These are phyloP conservation scores for Brachypalpus laphriformis DNA, from an alignment of 2,888 invertebrate species.

Conservation along the genomic window DNA sequence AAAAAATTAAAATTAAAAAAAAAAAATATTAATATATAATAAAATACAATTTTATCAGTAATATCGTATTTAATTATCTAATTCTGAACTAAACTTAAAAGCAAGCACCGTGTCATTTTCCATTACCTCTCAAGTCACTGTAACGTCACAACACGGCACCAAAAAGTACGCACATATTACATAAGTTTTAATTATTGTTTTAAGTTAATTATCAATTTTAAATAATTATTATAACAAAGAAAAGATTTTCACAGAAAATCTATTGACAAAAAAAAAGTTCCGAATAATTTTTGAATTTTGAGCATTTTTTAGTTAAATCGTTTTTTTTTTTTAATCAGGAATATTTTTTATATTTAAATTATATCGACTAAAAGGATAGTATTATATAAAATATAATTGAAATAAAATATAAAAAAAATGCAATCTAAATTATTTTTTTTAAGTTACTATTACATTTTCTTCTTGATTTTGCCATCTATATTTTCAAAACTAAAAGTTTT, in stretches of 20 bases:
- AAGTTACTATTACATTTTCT: slow-evolving; percentile 26
- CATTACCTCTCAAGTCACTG: slow-evolving; percentile 34
- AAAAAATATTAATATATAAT: slow-evolving; percentile 33
- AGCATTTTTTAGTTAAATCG: slow-evolving; percentile 62
- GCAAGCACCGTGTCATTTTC: slow-evolving; percentile 43
- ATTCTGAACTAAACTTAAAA: slow-evolving; percentile 49
- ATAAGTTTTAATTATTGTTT: slow-evolving; percentile 7
- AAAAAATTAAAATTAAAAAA: slow-evolving; percentile 33
- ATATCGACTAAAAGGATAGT: not conserved
- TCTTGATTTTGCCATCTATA: not conserved
- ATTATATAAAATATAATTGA: not conserved
- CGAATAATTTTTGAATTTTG: slow-evolving; percentile 65
- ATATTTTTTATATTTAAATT: not conserved
- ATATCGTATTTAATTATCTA: slow-evolving; percentile 44
- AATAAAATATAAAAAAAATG: slow-evolving; percentile 28
- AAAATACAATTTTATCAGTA: slow-evolving; percentile 64
- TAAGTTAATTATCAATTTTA: slow-evolving; percentile 27
- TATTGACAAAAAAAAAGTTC: slow-evolving; percentile 48
- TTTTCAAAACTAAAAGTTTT: slow-evolving; percentile 12
- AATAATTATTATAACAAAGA: slow-evolving; percentile 50
- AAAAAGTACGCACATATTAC: slow-evolving; percentile 24
- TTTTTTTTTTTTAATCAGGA: slow-evolving; percentile 14
- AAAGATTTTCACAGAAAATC: slow-evolving; percentile 78
- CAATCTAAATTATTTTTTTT: slow-evolving; percentile 30
- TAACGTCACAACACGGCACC: slow-evolving; percentile 41